phyloP scores from a whole-genome alignment of 2,113 vertebrate genomes.

The Butastur rufipennis region DNA sequence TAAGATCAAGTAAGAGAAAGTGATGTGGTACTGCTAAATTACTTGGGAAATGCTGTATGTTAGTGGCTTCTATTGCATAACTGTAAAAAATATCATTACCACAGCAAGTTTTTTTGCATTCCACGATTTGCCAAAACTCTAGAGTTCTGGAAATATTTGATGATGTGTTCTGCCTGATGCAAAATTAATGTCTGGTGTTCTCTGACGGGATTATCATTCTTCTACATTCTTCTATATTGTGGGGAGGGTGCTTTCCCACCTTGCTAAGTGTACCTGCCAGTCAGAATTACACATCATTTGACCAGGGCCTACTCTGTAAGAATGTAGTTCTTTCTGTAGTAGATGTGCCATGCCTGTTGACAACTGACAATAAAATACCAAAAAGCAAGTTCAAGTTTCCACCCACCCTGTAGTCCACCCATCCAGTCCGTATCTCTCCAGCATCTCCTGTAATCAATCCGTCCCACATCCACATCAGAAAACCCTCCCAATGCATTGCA shows the following conservation, averaged over 20 bases:
- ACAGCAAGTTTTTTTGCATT: background rate
- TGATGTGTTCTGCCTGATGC: background rate
- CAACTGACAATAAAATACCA: background rate
- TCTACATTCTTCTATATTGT: background rate
- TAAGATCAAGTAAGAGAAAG: background rate
- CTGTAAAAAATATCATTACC: background rate
- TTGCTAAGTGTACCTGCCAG: background rate
- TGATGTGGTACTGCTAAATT: background rate
- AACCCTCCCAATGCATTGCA: background rate
- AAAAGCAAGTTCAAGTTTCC: background rate
- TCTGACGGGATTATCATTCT: background rate
- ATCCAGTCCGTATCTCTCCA: background rate
- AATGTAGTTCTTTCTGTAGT: background rate
- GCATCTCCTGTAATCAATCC: background rate
- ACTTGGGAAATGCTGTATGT: background rate
- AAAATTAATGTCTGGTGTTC: background rate
- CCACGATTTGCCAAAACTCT: background rate
- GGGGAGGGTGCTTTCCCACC: background rate
- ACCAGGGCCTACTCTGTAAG: background rate
- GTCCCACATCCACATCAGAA: background rate
- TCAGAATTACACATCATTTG: background rate
- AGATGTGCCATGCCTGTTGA: background rate
- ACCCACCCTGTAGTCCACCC: background rate
- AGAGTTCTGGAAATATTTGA: background rate
- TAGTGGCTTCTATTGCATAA: background rate